Evolutionary conservation across 2,888 invertebrate species (phyloP).

Genomic region (Acanthosepion pharaonis): DNA sequence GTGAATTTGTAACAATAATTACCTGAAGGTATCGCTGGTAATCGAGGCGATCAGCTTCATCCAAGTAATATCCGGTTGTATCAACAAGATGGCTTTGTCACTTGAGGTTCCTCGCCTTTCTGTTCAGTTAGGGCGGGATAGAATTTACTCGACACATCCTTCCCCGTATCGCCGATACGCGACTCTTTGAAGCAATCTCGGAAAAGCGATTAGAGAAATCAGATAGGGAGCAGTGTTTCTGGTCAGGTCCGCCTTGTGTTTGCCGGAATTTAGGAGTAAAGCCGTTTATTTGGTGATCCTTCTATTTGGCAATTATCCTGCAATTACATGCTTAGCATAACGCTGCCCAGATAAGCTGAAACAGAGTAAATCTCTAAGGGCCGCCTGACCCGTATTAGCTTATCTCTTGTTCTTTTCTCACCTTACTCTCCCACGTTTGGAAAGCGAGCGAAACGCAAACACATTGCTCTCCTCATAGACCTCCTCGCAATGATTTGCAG

Average conservation of each 20-base stretch:
- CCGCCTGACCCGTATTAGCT: background rate
- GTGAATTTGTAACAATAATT: too few relatives aligned
- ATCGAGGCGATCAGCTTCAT: too few relatives aligned
- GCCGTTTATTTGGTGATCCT: background rate
- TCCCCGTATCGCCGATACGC: background rate
- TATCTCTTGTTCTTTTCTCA: background rate
- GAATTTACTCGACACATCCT: background rate
- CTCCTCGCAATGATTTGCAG: too few relatives aligned
- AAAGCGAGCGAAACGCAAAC: background rate
- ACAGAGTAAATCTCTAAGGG: background rate
- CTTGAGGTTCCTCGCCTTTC: too few relatives aligned
- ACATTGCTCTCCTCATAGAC: too few relatives aligned
- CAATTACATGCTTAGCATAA: background rate
- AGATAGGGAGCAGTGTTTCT: background rate
- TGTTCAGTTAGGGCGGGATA: background rate
- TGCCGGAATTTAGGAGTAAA: background rate
- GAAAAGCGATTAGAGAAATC: background rate
- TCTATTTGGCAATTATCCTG: background rate
- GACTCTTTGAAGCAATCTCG: background rate
- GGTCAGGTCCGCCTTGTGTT: background rate
- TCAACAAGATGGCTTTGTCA: too few relatives aligned
- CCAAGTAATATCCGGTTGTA: too few relatives aligned
- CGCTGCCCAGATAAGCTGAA: background rate
- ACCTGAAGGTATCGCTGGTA: too few relatives aligned
- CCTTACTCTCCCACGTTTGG: background rate